phyloP scores from a whole-genome alignment of 1,140 invertebrate genomes.

The Lordiphosa clarofinis region DNA sequence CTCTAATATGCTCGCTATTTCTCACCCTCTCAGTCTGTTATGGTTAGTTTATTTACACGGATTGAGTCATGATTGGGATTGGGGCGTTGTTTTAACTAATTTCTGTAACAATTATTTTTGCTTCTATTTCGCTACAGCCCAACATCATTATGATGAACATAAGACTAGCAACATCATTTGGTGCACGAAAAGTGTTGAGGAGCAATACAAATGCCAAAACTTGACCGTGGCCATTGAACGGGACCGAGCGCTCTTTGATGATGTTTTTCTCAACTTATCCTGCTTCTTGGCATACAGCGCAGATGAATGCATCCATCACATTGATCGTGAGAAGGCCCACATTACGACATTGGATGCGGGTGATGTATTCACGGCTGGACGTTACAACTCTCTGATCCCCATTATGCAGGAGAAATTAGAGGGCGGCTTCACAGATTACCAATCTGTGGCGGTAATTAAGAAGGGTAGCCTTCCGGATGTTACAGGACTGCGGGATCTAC shows the following conservation, averaged over 20 bases:
- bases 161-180: constrained; percentile 80
- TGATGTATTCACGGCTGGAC: constrained; percentile 94
- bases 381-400: constrained; percentile 95
- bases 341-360: constrained; percentile 94
- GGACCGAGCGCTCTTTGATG: constrained; percentile 84
- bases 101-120: constrained; percentile 7
- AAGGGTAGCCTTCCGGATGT: constrained; percentile 84
- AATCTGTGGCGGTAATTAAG: constrained; percentile 92
- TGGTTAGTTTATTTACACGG: constrained; percentile 25
- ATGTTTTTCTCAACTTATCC: constrained; percentile 83
- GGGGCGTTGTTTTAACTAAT: constrained; percentile 46
- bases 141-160: constrained; percentile 69
- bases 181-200: constrained; percentile 88
- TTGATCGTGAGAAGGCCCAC: constrained; percentile 90
- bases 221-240: constrained; percentile 84
- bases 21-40: constrained; percentile 18
- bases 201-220: constrained; percentile 89
- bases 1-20: constrained; percentile 35
- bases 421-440: constrained; percentile 84
- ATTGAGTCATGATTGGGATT: neutral
- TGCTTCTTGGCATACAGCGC: constrained; percentile 87
- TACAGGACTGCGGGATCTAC: constrained; percentile 83
- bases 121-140: constrained; percentile 34
- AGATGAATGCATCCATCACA: constrained; percentile 89
- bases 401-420: constrained; percentile 88